phyloP scores from a whole-genome alignment of 2,888 invertebrate species.

The Hirtodrosophila cameraria region DNA sequence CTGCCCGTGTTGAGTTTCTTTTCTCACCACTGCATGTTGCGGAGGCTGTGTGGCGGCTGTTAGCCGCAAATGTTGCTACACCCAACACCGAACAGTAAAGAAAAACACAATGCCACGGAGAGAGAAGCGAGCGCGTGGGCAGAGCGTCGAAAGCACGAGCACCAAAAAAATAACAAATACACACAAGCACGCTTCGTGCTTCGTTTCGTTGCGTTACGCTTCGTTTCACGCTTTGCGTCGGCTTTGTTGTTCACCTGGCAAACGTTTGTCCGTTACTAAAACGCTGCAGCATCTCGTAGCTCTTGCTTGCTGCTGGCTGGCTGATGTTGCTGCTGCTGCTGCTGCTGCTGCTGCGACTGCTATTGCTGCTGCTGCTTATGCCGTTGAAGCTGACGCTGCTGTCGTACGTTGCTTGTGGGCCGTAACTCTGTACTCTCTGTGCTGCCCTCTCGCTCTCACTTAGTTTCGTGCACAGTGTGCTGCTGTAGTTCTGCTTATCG shows the following conservation, averaged over 20 bases:
- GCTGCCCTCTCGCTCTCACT: conserved; percentile 26
- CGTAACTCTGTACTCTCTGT: conserved; percentile 38
- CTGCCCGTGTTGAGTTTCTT: conserved; percentile 47
- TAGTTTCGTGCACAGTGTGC: conserved; percentile 8
- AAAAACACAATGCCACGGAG: conserved; percentile 18
- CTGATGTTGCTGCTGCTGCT: conserved; percentile 33
- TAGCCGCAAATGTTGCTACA: conserved; percentile 55
- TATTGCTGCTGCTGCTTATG: conserved; percentile 14
- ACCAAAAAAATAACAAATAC: conserved; percentile 23
- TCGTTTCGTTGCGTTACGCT: conserved; percentile 15
- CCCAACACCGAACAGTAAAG: conserved; percentile 30
- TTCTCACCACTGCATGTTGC: conserved; percentile 60
- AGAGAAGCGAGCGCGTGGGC: conserved; percentile 47
- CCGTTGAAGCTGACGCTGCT: conserved; percentile 12
- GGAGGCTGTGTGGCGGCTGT: conserved; percentile 48
- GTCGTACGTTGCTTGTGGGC: conserved; percentile 38
- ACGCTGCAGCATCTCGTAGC: conserved; percentile 57
- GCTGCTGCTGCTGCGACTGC: conserved; percentile 14
- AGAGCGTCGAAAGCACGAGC: conserved; percentile 32
- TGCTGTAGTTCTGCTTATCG: conserved; percentile 15
- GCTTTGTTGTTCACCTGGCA: conserved; percentile 70
- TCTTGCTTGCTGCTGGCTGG: conserved; percentile 45
- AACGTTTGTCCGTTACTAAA: conserved; percentile 64
- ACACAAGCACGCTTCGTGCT: conserved; percentile 24
- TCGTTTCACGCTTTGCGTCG: conserved; percentile 38